Conservation (phyloP, 2,888 invertebrate genomes). For the Malacosoma neustria region DNA sequence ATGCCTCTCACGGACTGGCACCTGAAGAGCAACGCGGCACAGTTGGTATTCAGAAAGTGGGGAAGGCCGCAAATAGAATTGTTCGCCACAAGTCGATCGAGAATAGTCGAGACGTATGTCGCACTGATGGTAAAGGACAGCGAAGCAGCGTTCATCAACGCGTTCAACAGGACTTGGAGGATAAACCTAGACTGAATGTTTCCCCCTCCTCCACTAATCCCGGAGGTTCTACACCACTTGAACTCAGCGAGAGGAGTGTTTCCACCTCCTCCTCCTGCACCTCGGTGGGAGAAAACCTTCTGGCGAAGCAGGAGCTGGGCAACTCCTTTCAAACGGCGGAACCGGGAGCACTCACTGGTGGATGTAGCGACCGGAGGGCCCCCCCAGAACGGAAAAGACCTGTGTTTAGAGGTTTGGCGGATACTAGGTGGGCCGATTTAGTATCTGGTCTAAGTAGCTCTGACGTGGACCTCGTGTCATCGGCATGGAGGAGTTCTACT, state of each 20-base stretch:
- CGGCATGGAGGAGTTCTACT: conserved; percentile 12
- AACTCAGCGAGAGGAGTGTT: too few relatives aligned
- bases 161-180: too few relatives aligned
- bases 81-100: not conserved
- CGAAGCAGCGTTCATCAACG: conserved; percentile 8
- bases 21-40: not conserved
- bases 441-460: conserved; percentile 1
- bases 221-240: conserved; percentile 15
- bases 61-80: not conserved
- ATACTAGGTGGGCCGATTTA: conserved; percentile 2
- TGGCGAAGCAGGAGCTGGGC: conserved; percentile 22
- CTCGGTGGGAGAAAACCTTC: conserved; percentile 22
- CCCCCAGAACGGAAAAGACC: conserved; percentile 6
- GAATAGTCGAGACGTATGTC: not conserved
- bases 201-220: conserved; percentile 12
- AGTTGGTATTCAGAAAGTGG: not conserved
- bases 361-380: conserved; percentile 14
- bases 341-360: conserved; percentile 9
- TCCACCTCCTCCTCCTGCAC: conserved; percentile 18
- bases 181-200: too few relatives aligned
- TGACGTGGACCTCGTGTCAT: conserved; percentile 2
- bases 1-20: not conserved
- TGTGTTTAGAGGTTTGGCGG: conserved; percentile 3
- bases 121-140: too few relatives aligned
- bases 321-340: conserved; percentile 10